Evolutionary conservation across 2,888 invertebrate genomes (phyloP).

Genomic region (Cetonia aurata): DNA sequence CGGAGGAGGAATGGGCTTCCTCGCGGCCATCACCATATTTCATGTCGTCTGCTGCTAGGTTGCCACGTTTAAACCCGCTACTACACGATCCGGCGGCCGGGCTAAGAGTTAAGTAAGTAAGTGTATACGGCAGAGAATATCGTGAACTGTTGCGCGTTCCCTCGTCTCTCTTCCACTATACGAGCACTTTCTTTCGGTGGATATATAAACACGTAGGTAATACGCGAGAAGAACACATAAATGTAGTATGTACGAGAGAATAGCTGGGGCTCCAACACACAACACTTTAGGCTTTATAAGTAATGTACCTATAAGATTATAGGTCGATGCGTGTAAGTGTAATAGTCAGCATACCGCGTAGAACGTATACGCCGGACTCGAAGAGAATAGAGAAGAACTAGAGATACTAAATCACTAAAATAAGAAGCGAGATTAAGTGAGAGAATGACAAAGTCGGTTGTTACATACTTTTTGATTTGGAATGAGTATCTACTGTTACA

Average conservation of each 20-base stretch:
- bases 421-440: constrained; percentile 31
- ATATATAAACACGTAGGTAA: no score
- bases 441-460: constrained; percentile 25
- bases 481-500: no score
- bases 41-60: constrained; percentile 63
- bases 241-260: no score
- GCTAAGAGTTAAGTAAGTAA: no score
- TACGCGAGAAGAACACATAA: no score
- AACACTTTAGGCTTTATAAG: constrained; percentile 1
- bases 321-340: not conserved
- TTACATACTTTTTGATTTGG: constrained; percentile 21
- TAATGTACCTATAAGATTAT: not conserved
- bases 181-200: no score
- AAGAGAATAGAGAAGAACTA: constrained; percentile 15
- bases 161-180: no score
- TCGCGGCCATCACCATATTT: constrained; percentile 65
- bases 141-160: no score
- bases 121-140: no score
- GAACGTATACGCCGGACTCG: not conserved
- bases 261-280: no score
- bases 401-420: no score
- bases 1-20: constrained; percentile 62
- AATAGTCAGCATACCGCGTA: not conserved
- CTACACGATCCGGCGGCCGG: constrained; percentile 46
- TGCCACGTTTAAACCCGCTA: constrained; percentile 58